Evolutionary conservation across 1,140 invertebrate genomes (phyloP), one percentile per base, ranked within the genome.

Genomic region (Phthorimaea operculella): DNA sequence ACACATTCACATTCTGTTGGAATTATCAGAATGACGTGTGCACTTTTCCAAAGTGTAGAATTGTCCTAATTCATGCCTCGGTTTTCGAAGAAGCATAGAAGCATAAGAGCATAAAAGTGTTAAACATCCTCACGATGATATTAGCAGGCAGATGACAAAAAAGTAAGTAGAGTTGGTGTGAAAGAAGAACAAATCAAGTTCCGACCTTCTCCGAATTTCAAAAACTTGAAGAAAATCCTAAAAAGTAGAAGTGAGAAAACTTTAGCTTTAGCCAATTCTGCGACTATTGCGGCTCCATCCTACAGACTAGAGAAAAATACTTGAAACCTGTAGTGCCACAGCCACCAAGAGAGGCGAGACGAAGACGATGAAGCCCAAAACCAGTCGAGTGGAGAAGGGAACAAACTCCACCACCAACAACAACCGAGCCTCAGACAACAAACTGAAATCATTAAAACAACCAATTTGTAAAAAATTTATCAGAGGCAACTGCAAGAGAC

Each of bases 61-160:
- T 45, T 50, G 54, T 55, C 3, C n/a, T n/a, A n/a, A n/a, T n/a
- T n/a, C 54, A 55, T 16, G 54, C 54, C 0, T 34, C 45, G 17
- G 47, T 55, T n/a, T 55, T 55, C 39, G 54, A 55, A 39, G 54
- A 55, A 28, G 39, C 44, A 34, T 16, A 28, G 21, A n/a, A n/a
- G n/a, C n/a, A n/a, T n/a, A n/a, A n/a, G n/a, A n/a, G n/a, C n/a
- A n/a, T n/a, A n/a, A n/a, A n/a, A n/a, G n/a, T n/a, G n/a, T n/a
- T n/a, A n/a, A n/a, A n/a, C n/a, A n/a, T n/a, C n/a, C n/a, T n/a
- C n/a, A n/a, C n/a, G n/a, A n/a, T n/a, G n/a, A n/a, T n/a, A n/a
- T n/a, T n/a, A n/a, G n/a, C n/a, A n/a, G n/a, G 21, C 21, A 28
- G 21, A 28, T 28, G 21, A 28, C 21, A 28, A 28, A 6, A 28